Evolutionary conservation across 2,797 vertebrate species (phyloP).

Genomic region (Borostomias antarcticus): DNA sequence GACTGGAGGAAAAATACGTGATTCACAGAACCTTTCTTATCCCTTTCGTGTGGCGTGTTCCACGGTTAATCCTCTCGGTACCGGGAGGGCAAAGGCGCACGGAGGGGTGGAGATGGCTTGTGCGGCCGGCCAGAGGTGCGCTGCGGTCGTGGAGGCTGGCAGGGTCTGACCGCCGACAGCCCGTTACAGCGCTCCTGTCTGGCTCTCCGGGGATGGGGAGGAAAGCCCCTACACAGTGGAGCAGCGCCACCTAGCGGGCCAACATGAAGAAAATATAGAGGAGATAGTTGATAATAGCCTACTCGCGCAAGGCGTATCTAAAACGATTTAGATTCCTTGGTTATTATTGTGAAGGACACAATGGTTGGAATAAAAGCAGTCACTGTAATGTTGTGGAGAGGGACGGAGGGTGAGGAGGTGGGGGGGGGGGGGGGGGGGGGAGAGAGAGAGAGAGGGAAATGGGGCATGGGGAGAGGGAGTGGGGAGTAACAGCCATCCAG

Average conservation of each 20-base stretch:
- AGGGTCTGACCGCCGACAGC: constrained; percentile 29
- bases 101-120: constrained; percentile 39
- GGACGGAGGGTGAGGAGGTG: constrained; percentile 6
- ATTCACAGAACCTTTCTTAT: not conserved
- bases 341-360: no score
- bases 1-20: constrained; percentile 9
- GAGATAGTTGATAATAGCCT: no score
- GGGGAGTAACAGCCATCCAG: no score
- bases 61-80: not conserved
- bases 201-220: constrained; percentile 38
- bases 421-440: no score
- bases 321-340: no score
- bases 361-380: not conserved
- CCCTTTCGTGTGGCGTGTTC: not conserved
- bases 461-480: no score
- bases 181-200: constrained; percentile 45
- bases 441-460: no score
- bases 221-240: constrained; percentile 43
- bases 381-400: not conserved
- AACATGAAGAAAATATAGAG: no score
- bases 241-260: constrained; percentile 60
- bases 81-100: not conserved
- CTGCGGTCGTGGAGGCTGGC: constrained; percentile 48
- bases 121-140: constrained; percentile 60
- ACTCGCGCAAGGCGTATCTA: no score